Evolutionary conservation across 1,140 invertebrate genomes (phyloP).

Genomic region (Papilio helenus): DNA sequence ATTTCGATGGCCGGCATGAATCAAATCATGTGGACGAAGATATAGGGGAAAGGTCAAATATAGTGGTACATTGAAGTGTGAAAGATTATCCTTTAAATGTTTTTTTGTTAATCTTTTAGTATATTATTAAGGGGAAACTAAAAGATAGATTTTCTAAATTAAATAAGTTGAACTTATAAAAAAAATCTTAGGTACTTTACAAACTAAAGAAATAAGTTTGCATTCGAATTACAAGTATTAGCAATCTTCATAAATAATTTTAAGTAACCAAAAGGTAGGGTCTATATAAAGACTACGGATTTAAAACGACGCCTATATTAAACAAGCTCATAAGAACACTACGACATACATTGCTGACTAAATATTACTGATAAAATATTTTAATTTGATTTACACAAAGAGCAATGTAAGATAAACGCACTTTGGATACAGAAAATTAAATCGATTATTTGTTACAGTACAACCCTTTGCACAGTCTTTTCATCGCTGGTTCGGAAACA

Average conservation of each 20-base stretch:
- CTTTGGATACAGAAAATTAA: neutral
- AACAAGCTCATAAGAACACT: neutral
- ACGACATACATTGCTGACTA: neutral
- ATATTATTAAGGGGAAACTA: neutral
- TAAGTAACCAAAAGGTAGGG: neutral
- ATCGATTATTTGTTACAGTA: neutral
- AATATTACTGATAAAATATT: neutral
- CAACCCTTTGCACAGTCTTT: conserved; percentile 36
- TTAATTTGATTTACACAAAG: neutral
- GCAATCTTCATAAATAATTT: neutral
- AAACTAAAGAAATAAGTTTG: too few relatives aligned
- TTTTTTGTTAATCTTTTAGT: neutral
- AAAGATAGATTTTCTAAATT: neutral
- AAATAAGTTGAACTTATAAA: too few relatives aligned
- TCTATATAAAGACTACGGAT: too few relatives aligned
- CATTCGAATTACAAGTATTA: too few relatives aligned
- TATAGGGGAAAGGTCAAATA: conserved; percentile 46
- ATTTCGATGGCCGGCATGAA: conserved; percentile 47
- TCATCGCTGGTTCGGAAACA: conserved; percentile 38
- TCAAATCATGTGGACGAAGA: conserved; percentile 41
- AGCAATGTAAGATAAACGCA: neutral
- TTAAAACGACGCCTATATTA: too few relatives aligned
- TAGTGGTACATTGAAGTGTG: conserved; percentile 33
- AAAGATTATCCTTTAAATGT: neutral
- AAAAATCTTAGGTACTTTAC: too few relatives aligned